A percentile compares a stretch with the other conserved stretches of the same genome.
phyloP scores from a whole-genome alignment of 37 sponge, comb jelly and placozoan species.

The Halisarca cf. caerulea region DNA sequence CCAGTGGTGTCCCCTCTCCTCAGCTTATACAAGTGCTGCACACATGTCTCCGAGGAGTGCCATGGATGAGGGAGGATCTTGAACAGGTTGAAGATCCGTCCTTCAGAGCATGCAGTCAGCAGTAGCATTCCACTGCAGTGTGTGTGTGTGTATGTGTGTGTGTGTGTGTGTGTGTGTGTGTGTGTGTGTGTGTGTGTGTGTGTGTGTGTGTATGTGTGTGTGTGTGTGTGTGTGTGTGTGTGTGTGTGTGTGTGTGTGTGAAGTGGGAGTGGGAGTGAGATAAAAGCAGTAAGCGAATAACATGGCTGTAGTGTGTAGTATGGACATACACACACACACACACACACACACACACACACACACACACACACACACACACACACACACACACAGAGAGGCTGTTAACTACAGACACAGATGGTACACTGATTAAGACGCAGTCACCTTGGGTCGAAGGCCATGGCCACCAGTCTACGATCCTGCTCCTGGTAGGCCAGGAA shows the following conservation, averaged over 20 bases:
- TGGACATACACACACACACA: too few species aligned
- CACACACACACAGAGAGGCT: too few species aligned
- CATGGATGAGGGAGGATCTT: slow-evolving; percentile 79
- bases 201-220: neutral
- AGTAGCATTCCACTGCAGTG: slow-evolving; percentile 86
- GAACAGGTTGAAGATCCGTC: slow-evolving; percentile 90
- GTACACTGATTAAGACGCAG: too few species aligned
- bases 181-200: neutral
- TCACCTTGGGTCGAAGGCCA: slow-evolving; percentile 86
- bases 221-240: slow-evolving; percentile 1
- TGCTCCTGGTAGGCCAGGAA: slow-evolving; percentile 69
- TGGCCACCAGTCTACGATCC: slow-evolving; percentile 52
- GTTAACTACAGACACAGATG: too few species aligned
- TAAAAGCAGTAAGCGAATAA: too few species aligned
- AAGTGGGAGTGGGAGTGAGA: too few species aligned
- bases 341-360: too few species aligned
- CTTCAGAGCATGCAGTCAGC: slow-evolving; percentile 85
- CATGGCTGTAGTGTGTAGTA: too few species aligned
- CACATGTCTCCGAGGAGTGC: slow-evolving; percentile 65
- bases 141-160: too few species aligned
- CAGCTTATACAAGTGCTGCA: slow-evolving; percentile 91
- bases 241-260: too few species aligned
- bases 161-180: too few species aligned
- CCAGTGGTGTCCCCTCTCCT: slow-evolving; percentile 88
- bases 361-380: too few species aligned